Conservation (phyloP, 2,113 vertebrate species). For the Dicerorhinus sumatrensis region DNA sequence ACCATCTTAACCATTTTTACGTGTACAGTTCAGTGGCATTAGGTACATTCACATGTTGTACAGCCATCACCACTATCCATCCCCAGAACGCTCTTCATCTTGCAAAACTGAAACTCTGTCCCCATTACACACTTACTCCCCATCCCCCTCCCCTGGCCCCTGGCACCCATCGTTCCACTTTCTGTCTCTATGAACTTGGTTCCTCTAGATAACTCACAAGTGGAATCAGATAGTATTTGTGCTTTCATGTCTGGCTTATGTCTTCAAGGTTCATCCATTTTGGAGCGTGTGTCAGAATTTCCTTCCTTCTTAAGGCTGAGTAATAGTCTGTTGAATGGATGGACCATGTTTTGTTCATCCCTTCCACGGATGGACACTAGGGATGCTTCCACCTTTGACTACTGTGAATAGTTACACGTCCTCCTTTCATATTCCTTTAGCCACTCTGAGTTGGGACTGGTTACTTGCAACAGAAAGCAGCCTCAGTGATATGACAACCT, state of each 20-base stretch:
- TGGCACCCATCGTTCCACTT: not conserved
- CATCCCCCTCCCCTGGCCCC: not conserved
- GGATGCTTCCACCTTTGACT: not conserved
- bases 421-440: not conserved
- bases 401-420: accelerated
- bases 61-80: accelerated
- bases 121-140: not conserved
- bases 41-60: accelerated
- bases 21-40: not conserved
- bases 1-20: not conserved
- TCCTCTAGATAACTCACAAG: not conserved
- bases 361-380: accelerated
- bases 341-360: not conserved
- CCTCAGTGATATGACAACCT: not conserved
- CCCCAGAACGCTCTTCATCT: not conserved
- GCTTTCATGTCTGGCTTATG: not conserved
- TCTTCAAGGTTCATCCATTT: not conserved
- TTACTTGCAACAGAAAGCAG: not conserved
- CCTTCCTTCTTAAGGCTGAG: not conserved
- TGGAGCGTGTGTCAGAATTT: not conserved
- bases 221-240: not conserved
- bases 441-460: not conserved
- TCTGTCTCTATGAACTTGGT: not conserved
- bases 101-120: not conserved
- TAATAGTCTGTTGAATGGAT: accelerated